phyloP scores from a whole-genome alignment of 2,113 vertebrate genomes.

The Anas platyrhynchos region DNA sequence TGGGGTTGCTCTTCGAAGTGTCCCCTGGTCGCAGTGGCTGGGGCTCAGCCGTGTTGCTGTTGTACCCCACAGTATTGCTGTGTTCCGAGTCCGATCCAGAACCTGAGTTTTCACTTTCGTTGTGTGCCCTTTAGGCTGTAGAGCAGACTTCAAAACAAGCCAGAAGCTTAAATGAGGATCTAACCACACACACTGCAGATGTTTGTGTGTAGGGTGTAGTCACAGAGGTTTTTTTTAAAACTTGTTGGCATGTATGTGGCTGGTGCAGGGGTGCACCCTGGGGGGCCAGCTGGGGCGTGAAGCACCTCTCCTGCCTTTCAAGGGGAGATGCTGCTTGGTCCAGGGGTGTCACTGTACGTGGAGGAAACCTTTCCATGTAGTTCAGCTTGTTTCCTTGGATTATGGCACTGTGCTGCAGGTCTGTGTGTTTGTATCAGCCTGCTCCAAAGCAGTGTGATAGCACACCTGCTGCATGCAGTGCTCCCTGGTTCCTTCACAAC shows the following conservation, averaged over 20 bases:
- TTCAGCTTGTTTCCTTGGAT: fast-evolving
- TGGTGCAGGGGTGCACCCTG: not conserved
- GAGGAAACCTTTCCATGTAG: fast-evolving
- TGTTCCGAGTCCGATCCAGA: fast-evolving
- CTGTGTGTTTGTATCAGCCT: fast-evolving
- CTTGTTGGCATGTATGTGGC: fast-evolving
- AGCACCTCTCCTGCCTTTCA: not conserved
- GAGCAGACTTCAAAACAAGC: not conserved
- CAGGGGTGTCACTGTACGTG: not conserved
- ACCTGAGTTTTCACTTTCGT: not conserved
- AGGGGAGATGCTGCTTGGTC: not conserved
- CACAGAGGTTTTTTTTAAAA: no score
- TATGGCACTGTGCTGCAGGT: not conserved
- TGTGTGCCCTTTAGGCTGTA: not conserved
- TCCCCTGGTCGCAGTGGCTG: not conserved
- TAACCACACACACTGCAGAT: no score
- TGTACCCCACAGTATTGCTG: fast-evolving
- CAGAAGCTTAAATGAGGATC: not conserved
- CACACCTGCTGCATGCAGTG: fast-evolving
- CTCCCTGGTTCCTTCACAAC: fast-evolving
- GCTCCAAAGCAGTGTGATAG: fast-evolving
- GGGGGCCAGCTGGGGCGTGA: not conserved
- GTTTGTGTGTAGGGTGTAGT: not conserved
- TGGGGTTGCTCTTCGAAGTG: not conserved
- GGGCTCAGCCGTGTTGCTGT: not conserved